Conservation (phyloP, 2,113 vertebrate species). For the Leucopsar rothschildi region DNA sequence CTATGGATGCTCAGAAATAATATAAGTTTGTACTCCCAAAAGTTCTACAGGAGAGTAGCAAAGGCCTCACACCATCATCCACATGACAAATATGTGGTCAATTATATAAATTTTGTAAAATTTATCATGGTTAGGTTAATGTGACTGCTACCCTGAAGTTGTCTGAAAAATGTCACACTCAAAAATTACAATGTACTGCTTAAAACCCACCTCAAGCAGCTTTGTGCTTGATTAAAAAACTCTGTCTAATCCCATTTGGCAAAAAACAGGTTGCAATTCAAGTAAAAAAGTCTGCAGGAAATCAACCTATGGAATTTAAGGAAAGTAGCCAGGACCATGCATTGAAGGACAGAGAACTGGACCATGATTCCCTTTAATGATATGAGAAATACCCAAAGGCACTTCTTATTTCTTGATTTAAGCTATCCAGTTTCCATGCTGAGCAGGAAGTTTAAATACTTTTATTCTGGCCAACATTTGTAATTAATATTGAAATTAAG, state of each 20-base stretch:
- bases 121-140: not conserved
- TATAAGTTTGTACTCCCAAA: not conserved
- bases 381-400: not conserved
- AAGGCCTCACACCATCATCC: not conserved
- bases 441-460: not conserved
- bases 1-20: not conserved
- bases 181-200: not conserved
- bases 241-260: not conserved
- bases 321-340: not conserved
- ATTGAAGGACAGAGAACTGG: not conserved
- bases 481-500: not conserved
- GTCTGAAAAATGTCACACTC: not conserved
- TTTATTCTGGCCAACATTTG: not conserved
- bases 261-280: not conserved
- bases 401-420: not conserved
- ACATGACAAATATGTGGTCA: not conserved
- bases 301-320: not conserved
- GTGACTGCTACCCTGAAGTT: not conserved
- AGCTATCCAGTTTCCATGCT: not conserved
- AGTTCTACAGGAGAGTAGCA: not conserved
- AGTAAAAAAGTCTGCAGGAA: not conserved
- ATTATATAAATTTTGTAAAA: not conserved
- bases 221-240: not conserved
- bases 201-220: not conserved
- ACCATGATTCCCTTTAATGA: not conserved